phyloP scores from a whole-genome alignment of 2,888 invertebrate species.

The Lasioglossum morio region DNA sequence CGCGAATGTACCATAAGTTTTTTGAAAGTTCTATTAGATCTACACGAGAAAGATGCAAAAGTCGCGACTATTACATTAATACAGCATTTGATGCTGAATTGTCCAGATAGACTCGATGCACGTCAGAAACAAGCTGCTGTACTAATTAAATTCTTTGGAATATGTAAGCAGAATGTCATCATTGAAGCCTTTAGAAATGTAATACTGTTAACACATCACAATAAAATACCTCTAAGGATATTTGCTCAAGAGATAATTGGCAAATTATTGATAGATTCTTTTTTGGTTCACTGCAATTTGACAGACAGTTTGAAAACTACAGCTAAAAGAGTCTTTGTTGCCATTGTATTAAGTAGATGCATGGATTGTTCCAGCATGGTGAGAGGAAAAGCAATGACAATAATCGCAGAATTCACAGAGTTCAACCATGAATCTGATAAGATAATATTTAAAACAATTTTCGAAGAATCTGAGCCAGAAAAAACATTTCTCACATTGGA shows the following conservation, averaged over 20 bases:
- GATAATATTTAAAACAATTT: constrained; percentile 63
- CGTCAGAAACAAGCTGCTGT: constrained; percentile 79
- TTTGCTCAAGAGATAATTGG: constrained; percentile 86
- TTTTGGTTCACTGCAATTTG: constrained; percentile 23
- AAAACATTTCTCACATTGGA: constrained; percentile 70
- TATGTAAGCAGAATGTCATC: constrained; percentile 68
- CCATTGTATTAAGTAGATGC: constrained; percentile 86
- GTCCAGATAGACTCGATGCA: constrained; percentile 79
- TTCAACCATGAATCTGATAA: constrained; percentile 56
- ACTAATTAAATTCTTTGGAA: constrained; percentile 76
- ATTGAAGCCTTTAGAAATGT: constrained; percentile 69
- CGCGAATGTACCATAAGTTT: constrained; percentile 78
- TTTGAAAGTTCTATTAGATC: constrained; percentile 69
- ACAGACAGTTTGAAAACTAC: constrained; percentile 37
- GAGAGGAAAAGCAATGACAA: constrained; percentile 87
- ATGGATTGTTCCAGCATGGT: constrained; percentile 87
- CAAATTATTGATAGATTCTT: constrained; percentile 80
- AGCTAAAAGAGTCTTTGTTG: constrained; percentile 82
- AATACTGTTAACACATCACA: constrained; percentile 79
- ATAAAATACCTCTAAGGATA: constrained; percentile 84
- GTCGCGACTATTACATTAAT: constrained; percentile 75
- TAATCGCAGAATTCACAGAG: constrained; percentile 86
- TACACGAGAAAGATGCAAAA: constrained; percentile 68
- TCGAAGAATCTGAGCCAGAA: constrained; percentile 55
- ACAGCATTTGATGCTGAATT: constrained; percentile 78